phyloP scores from a whole-genome alignment of 2,113 vertebrate genomes.

The Eurystomus gularis region DNA sequence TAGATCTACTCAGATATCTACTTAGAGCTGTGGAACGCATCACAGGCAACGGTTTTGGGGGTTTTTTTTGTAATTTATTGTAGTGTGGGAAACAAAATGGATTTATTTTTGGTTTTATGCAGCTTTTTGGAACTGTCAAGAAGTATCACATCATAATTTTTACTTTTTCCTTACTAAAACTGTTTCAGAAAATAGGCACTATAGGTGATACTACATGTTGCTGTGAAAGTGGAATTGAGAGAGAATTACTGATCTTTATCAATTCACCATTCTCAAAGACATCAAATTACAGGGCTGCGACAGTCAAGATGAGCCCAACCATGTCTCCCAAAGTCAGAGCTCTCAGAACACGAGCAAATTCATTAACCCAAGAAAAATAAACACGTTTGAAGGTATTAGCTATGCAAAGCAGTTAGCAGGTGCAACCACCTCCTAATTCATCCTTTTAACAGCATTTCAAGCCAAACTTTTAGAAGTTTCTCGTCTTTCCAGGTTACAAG shows the following conservation, averaged over 20 bases:
- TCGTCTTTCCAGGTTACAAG: background rate
- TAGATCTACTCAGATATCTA: background rate
- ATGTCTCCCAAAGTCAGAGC: background rate
- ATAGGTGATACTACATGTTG: background rate
- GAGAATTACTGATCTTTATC: background rate
- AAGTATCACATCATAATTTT: background rate
- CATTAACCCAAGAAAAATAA: background rate
- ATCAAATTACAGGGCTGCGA: background rate
- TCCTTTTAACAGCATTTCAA: background rate
- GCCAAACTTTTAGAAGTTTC: background rate
- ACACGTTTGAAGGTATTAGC: background rate
- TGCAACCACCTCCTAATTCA: background rate
- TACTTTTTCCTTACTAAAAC: background rate
- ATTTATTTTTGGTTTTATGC: background rate
- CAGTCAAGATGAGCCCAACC: background rate
- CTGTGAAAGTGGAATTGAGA: background rate
- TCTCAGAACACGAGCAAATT: background rate
- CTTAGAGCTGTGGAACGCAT: background rate
- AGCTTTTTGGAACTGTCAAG: background rate
- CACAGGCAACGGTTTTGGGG: background rate
- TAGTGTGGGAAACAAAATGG: background rate
- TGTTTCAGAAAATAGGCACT: background rate
- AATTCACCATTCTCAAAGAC: background rate
- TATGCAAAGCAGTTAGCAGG: background rate
- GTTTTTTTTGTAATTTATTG: slow-evolving; percentile 14